phyloP scores from a whole-genome alignment of 2,113 vertebrate species.

The Salvelinus sp. region DNA sequence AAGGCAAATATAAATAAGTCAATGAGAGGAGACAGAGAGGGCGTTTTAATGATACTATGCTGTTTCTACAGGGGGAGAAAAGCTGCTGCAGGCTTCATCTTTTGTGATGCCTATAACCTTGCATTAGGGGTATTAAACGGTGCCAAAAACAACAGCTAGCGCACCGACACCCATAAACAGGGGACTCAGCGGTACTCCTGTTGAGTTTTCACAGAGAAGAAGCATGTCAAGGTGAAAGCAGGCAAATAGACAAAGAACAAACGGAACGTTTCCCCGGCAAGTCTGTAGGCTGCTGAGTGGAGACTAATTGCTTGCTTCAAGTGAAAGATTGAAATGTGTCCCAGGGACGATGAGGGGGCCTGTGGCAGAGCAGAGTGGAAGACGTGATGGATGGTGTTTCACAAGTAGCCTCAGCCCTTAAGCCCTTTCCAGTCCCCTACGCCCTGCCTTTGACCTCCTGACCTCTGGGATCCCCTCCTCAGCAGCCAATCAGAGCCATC shows the following conservation, averaged over 20 bases:
- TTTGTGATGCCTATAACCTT: conserved; percentile 65
- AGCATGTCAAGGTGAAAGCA: conserved; percentile 62
- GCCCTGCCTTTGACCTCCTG: conserved; percentile 35
- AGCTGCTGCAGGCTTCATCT: conserved; percentile 65
- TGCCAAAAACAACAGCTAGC: background rate
- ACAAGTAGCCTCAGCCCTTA: conserved; percentile 17
- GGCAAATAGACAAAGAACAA: conserved; percentile 1
- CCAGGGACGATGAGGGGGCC: conserved; percentile 48
- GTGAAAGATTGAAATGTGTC: conserved; percentile 56
- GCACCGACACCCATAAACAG: conserved; percentile 52
- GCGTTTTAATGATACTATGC: conserved; percentile 72
- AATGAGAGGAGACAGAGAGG: conserved; percentile 52
- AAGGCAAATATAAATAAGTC: conserved; percentile 61
- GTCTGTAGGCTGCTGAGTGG: conserved; percentile 52
- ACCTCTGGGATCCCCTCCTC: conserved; percentile 25
- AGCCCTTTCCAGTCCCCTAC: conserved; percentile 49
- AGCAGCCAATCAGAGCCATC: conserved; percentile 47
- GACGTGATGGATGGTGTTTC: conserved; percentile 57
- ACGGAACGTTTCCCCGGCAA: conserved; percentile 56
- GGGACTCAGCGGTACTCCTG: conserved; percentile 52
- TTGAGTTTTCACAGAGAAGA: conserved; percentile 50
- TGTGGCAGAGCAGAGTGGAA: conserved; percentile 9
- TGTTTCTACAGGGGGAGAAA: conserved; percentile 41
- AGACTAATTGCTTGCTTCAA: conserved; percentile 67
- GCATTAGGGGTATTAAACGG: conserved; percentile 72